phyloP scores from a whole-genome alignment of 2,888 invertebrate species.

The Panorpa germanica region DNA sequence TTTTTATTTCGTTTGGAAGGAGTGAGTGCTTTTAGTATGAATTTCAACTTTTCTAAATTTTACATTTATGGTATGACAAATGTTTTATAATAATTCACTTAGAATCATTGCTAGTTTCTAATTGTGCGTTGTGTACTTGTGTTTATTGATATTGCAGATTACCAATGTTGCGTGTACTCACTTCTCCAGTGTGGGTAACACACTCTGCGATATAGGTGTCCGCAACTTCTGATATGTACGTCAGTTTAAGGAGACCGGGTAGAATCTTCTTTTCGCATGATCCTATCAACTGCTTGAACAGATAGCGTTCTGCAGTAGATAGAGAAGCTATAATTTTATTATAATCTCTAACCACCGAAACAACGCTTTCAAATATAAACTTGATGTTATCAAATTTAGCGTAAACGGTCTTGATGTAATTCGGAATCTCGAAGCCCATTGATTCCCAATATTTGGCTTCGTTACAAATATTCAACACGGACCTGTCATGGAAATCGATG shows the following conservation, averaged over 20 bases:
- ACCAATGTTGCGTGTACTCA: too few relatives aligned
- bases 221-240: slow-evolving; percentile 53
- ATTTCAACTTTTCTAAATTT: too few relatives aligned
- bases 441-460: slow-evolving; percentile 60
- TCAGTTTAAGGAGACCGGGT: slow-evolving; percentile 50
- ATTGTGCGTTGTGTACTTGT: too few relatives aligned
- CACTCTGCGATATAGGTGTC: slow-evolving; percentile 56
- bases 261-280: slow-evolving; percentile 44
- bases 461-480: slow-evolving; percentile 46
- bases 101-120: too few relatives aligned
- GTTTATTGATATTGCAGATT: too few relatives aligned
- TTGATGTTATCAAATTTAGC: slow-evolving; percentile 34
- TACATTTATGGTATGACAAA: too few relatives aligned
- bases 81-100: too few relatives aligned
- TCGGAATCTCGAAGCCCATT: slow-evolving; percentile 47
- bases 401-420: slow-evolving; percentile 42
- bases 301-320: slow-evolving; percentile 51
- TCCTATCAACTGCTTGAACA: slow-evolving; percentile 57
- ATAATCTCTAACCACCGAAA: slow-evolving; percentile 53
- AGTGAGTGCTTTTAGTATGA: too few relatives aligned
- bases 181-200: slow-evolving; percentile 35
- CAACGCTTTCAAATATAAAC: slow-evolving; percentile 48
- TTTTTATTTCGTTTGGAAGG: too few relatives aligned
- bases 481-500: too few relatives aligned
- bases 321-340: slow-evolving; percentile 60